A percentile compares a stretch with the other conserved stretches of the same genome.
Conservation (phyloP, 2,113 vertebrate genomes). For the Equus przewalskii region DNA sequence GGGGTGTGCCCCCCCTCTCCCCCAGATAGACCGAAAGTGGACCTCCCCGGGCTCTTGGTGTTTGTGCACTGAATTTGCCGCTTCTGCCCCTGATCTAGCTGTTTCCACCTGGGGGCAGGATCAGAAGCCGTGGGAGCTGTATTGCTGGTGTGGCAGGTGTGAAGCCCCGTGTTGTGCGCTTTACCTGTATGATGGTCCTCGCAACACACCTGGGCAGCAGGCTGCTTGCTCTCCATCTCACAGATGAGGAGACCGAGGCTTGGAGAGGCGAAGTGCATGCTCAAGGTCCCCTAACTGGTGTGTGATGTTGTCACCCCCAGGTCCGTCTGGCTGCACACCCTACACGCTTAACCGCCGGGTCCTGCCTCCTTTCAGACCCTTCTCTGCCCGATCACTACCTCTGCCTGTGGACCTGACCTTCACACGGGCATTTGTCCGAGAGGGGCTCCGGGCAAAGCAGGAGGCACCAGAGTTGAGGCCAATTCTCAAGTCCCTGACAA, state of each 20-base stretch:
- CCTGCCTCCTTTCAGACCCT: background rate
- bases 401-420: background rate
- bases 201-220: background rate
- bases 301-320: background rate
- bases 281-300: background rate
- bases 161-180: fast-evolving
- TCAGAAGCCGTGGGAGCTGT: background rate
- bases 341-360: background rate
- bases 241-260: background rate
- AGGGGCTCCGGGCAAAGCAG: background rate
- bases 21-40: background rate
- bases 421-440: background rate
- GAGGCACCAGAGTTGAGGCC: background rate
- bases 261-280: background rate
- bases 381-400: background rate
- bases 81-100: background rate
- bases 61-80: background rate
- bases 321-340: background rate
- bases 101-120: background rate
- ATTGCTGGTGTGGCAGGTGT: fast-evolving
- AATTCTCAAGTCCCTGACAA: background rate
- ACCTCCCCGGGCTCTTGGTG: background rate
- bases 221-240: background rate
- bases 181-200: background rate
- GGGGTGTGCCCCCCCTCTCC: no score